A percentile compares a stretch with the other conserved stretches of the same genome.
phyloP scores from a whole-genome alignment of 2,113 vertebrate species.

The Zosterops lateralis region DNA sequence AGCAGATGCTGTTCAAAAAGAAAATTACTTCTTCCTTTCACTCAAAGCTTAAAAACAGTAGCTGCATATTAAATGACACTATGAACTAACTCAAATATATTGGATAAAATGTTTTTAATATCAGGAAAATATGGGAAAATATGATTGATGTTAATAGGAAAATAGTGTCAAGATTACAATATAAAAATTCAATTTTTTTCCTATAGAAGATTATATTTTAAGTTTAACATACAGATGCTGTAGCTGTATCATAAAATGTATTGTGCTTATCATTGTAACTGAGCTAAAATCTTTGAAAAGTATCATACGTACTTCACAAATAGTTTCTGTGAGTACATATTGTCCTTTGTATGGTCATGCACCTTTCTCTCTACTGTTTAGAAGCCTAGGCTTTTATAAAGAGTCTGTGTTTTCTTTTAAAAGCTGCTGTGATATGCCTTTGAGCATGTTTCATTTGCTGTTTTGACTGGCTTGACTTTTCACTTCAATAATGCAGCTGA shows the following conservation, averaged over 20 bases:
- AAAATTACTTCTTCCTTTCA: not conserved
- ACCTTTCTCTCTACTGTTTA: not conserved
- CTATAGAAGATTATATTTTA: not conserved
- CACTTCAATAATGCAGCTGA: constrained; percentile 17
- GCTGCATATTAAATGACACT: not conserved
- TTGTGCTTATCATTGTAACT: not conserved
- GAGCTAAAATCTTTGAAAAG: not conserved
- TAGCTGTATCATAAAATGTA: not conserved
- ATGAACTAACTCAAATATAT: not conserved
- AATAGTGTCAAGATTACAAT: not conserved
- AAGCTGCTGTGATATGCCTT: constrained; percentile 21
- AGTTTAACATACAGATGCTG: not conserved
- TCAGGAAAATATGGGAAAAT: not conserved
- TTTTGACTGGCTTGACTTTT: constrained; percentile 53
- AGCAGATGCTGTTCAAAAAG: not conserved
- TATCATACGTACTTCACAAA: not conserved
- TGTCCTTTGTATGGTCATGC: not conserved
- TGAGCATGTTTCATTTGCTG: constrained; percentile 40
- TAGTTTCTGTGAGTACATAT: not conserved
- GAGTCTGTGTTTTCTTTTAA: constrained; percentile 28
- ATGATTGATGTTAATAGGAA: not conserved
- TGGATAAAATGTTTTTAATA: not conserved
- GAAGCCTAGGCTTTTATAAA: constrained; percentile 14
- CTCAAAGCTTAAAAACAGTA: not conserved
- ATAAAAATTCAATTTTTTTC: not conserved